Evolutionary conservation across 2,888 invertebrate species (phyloP).

Genomic region (Odontocerum albicorne): DNA sequence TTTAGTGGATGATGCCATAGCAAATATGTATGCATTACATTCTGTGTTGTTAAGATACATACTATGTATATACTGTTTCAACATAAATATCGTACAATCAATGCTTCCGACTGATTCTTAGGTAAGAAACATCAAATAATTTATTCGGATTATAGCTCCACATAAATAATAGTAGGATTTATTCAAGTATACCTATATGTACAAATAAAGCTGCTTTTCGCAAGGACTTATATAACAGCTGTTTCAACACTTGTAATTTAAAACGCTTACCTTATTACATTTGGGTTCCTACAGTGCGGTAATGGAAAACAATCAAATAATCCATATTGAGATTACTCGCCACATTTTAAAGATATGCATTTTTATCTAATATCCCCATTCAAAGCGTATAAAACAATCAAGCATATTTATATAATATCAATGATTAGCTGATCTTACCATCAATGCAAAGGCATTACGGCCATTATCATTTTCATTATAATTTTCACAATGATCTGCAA

Average conservation of each 20-base stretch:
- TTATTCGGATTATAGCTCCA: constrained; percentile 18
- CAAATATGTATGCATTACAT: not conserved
- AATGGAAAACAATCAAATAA: not conserved
- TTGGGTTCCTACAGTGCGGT: not conserved
- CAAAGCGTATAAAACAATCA: constrained; percentile 20
- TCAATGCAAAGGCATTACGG: constrained; percentile 11
- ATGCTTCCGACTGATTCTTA: not conserved
- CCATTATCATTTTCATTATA: not conserved
- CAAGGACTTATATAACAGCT: constrained; percentile 22
- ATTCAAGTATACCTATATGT: constrained; percentile 14
- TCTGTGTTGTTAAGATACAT: not conserved
- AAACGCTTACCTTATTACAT: not conserved
- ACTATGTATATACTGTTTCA: not conserved
- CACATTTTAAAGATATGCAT: constrained; percentile 25
- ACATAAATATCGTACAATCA: not conserved
- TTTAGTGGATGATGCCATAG: not conserved
- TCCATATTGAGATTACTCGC: constrained; percentile 25
- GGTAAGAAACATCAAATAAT: constrained; percentile 18
- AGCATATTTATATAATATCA: constrained; percentile 15
- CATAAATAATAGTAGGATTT: constrained; percentile 14
- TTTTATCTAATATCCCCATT: constrained; percentile 9
- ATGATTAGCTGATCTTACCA: constrained; percentile 6
- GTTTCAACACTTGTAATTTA: not conserved
- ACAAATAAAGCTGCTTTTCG: constrained; percentile 29
- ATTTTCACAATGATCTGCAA: constrained; percentile 3